Evolutionary conservation across 2,113 vertebrate species (phyloP).

Genomic region (Peromyscus polionotus): DNA sequence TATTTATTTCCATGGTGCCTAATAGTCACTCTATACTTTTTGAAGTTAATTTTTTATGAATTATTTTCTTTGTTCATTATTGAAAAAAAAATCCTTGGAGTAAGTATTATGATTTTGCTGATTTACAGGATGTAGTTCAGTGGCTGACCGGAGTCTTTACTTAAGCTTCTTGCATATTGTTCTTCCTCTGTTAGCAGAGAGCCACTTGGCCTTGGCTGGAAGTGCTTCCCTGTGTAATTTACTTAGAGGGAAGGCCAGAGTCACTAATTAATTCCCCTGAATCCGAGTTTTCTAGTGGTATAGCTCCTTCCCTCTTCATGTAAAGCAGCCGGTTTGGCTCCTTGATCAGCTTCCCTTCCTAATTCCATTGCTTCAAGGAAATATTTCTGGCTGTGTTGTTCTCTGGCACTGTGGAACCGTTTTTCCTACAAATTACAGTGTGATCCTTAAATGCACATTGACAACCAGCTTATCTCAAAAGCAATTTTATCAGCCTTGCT

Average conservation of each 20-base stretch:
- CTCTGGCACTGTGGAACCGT: background rate
- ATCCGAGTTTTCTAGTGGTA: constrained; percentile 32
- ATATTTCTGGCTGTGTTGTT: constrained; percentile 37
- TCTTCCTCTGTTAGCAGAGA: constrained; percentile 44
- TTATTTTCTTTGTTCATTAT: constrained; percentile 47
- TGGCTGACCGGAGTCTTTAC: background rate
- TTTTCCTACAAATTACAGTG: constrained; percentile 53
- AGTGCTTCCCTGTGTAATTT: constrained; percentile 18
- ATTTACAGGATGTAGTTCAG: constrained; percentile 43
- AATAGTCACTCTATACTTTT: constrained; percentile 40
- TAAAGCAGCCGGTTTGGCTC: background rate
- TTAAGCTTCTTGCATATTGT: constrained; percentile 25
- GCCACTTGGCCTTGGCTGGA: background rate
- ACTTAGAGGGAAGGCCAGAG: constrained; percentile 11
- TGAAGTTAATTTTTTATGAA: constrained; percentile 35
- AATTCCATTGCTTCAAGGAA: constrained; percentile 55
- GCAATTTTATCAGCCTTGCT: constrained; percentile 53
- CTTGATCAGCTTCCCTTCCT: constrained; percentile 20
- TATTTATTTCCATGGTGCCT: constrained; percentile 24
- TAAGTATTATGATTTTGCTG: constrained; percentile 45
- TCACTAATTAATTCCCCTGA: constrained; percentile 55
- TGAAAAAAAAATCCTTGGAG: constrained; percentile 27
- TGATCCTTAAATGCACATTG: constrained; percentile 58
- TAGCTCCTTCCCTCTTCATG: constrained; percentile 26
- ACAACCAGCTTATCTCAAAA: constrained; percentile 68